Percentiles rank a stretch among this genome's conserved stretches.
Evolutionary conservation across 2,113 vertebrate genomes (phyloP).

Genomic region (Bubo blakistoni): DNA sequence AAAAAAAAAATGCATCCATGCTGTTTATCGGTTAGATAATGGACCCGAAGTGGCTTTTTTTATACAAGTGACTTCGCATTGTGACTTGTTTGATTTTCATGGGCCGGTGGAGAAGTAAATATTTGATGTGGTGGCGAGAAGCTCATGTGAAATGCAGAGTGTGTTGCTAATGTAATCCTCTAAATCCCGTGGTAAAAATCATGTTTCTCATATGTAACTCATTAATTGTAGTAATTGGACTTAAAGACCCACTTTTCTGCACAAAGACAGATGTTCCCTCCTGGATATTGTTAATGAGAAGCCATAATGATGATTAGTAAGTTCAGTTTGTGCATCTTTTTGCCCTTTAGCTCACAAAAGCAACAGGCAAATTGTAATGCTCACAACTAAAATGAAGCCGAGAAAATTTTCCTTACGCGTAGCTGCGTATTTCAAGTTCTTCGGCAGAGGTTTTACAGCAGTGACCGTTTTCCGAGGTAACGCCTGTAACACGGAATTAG

Average conservation of each 20-base stretch:
- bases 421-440: not conserved
- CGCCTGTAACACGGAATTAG: too few relatives aligned
- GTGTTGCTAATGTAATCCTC: not conserved
- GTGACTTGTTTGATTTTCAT: not conserved
- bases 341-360: not conserved
- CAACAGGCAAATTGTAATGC: not conserved
- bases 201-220: not conserved
- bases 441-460: too few relatives aligned
- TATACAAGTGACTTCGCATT: not conserved
- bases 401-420: not conserved
- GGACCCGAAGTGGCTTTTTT: not conserved
- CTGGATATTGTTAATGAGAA: constrained; percentile 33
- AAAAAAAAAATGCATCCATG: not conserved
- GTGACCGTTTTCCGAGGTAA: not conserved
- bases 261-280: not conserved
- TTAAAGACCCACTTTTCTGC: not conserved
- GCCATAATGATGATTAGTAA: not conserved
- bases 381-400: not conserved
- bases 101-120: not conserved
- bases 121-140: not conserved
- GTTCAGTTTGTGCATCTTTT: not conserved
- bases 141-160: not conserved
- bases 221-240: constrained; percentile 6
- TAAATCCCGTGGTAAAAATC: not conserved
- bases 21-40: not conserved